phyloP scores from a whole-genome alignment of 2,113 vertebrate species.

The Nibea albiflora region DNA sequence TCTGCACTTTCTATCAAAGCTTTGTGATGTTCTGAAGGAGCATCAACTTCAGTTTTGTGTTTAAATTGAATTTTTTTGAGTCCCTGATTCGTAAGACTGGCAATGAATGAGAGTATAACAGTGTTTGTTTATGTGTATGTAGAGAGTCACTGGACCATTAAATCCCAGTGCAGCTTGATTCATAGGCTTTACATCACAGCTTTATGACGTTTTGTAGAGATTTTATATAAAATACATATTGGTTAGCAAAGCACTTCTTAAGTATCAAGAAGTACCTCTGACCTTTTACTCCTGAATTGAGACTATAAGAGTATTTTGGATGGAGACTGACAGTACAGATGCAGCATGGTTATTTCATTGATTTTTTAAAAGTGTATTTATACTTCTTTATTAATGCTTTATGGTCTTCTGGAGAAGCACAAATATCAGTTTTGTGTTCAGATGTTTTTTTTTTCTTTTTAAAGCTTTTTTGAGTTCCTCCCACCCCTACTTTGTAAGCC shows the following conservation, averaged over 20 bases:
- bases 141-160: conserved; percentile 31
- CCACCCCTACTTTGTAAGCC: background rate
- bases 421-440: conserved; percentile 6
- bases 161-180: conserved; percentile 48
- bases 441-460: conserved; percentile 1
- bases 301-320: conserved; percentile 6
- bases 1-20: background rate
- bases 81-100: background rate
- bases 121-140: conserved; percentile 7
- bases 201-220: background rate
- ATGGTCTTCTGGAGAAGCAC: background rate
- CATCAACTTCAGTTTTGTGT: background rate
- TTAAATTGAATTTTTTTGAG: background rate
- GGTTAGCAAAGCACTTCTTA: no score
- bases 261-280: background rate
- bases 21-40: conserved; percentile 1
- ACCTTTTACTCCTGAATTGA: background rate
- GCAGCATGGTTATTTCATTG: conserved; percentile 69
- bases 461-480: background rate
- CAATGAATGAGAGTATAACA: background rate
- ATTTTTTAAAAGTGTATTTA: conserved; percentile 5
- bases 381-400: background rate
- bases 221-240: no score
- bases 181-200: conserved; percentile 1
- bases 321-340: conserved; percentile 48